Evolutionary conservation across 2,113 vertebrate species (phyloP), one percentile per base, ranked within the genome.

Genomic region (Petroica traversi): DNA sequence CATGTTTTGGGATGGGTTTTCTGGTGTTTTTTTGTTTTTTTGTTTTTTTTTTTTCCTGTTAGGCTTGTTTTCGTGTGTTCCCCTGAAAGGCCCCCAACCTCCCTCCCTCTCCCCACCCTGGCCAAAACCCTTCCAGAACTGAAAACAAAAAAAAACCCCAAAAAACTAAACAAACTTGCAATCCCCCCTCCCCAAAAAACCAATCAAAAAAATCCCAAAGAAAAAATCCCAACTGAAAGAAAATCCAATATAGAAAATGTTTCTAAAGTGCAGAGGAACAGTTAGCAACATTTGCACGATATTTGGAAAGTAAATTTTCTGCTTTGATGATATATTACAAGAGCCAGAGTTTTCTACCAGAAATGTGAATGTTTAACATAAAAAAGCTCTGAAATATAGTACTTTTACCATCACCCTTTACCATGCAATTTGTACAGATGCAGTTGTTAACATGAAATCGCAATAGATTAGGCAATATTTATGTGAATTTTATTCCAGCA

Each of bases 401-500:
- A 64, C 49, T 34, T 95, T 76, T 64, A 75, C 86, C 45, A 64
- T 97, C 95, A 96, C 71, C 83, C 78, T 87, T 95, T 96, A 88
- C 89, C 78, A n/a, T 85, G 91, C 78, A 94, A 85, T 97, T 97
- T 57, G 34, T 92, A 97, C 93, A 94, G 94, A 97, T 92, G 81
- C 64, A 89, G 7, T 88, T 95, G 95, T 92, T 96, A 97, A 81
- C 57, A 88, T 91, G 92, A 78, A 95, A 97, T 93, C 0, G 74
- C 69, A 74, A 66, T 89, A 95, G 96, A 97, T 97, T 97, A 97
- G 97, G 85, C 67, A 77, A 83, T 96, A 93, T 97, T 98, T 97
- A 97, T 97, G 94, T 96, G 97, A 93, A 95, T 97, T 98, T 97
- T 97, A 97, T 98, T 93, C 94, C 87, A 77, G 36, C 89, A 46